Conservation (phyloP, 2,888 invertebrate species). For the Athalia cordata region DNA sequence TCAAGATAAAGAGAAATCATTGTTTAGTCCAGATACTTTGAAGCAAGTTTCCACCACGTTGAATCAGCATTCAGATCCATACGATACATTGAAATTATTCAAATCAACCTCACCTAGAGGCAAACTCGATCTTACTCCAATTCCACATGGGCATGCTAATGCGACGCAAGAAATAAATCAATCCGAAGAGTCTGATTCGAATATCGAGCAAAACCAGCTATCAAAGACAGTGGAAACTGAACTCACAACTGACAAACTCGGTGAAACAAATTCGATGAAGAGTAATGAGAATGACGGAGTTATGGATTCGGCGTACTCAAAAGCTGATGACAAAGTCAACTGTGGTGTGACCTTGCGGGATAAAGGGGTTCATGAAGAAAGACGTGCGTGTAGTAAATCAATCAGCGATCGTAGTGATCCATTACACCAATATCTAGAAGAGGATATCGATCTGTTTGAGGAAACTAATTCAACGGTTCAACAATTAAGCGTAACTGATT, state of each 20-base stretch:
- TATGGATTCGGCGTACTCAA: conserved; percentile 29
- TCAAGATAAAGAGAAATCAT: not conserved
- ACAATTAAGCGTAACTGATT: conserved; percentile 76
- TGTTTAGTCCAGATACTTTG: conserved; percentile 54
- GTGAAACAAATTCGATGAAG: conserved; percentile 48
- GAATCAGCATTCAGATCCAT: conserved; percentile 62
- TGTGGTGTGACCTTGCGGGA: conserved; percentile 52
- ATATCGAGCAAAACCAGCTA: conserved; percentile 8
- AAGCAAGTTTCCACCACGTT: conserved; percentile 62
- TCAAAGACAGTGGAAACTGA: conserved; percentile 43
- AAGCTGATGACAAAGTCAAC: conserved; percentile 38
- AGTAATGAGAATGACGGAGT: conserved; percentile 45
- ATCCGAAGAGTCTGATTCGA: conserved; percentile 43
- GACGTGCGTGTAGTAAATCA: conserved; percentile 75
- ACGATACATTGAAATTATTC: conserved; percentile 69
- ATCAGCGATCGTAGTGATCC: conserved; percentile 91
- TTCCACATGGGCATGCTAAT: conserved; percentile 36
- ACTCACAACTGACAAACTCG: conserved; percentile 44
- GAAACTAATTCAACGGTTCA: conserved; percentile 71
- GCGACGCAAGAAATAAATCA: conserved; percentile 28
- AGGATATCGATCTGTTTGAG: conserved; percentile 71
- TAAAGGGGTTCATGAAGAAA: conserved; percentile 65
- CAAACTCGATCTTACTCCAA: conserved; percentile 44
- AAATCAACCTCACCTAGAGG: conserved; percentile 55
- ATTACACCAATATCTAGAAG: conserved; percentile 77